Percentiles rank a stretch among this genome's conserved stretches.
These are phyloP conservation scores for Drosophila simulans DNA, from an alignment of 1,140 invertebrate genomes.

Conservation along the genomic window DNA sequence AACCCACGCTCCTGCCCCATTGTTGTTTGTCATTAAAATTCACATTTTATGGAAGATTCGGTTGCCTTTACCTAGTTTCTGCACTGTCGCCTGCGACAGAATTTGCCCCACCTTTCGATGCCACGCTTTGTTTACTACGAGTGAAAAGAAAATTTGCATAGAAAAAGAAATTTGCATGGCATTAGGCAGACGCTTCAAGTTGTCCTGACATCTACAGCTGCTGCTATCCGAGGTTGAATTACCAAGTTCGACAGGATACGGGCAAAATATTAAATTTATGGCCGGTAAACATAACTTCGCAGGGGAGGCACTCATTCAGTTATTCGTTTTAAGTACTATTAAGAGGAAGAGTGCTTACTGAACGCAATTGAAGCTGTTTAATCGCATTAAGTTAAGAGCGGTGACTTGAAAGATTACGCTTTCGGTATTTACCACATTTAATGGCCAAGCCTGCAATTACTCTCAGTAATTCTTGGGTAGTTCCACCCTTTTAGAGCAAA, in stretches of 20 bases:
- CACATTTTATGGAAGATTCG: constrained; percentile 48
- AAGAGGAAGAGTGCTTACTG: neutral
- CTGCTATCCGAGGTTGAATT: constrained; percentile 14
- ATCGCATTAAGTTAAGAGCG: constrained; percentile 20
- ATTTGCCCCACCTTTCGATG: constrained; percentile 34
- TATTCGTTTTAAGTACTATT: neutral
- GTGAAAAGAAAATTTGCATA: constrained; percentile 71
- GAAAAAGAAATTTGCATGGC: constrained; percentile 77
- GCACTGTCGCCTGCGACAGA: constrained; percentile 11
- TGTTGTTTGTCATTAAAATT: constrained; percentile 51
- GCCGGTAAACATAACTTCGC: neutral
- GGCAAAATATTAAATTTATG: constrained; percentile 37
- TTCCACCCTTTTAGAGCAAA: neutral
- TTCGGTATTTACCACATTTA: constrained; percentile 2
- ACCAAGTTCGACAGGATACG: constrained; percentile 6
- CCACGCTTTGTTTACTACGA: constrained; percentile 64
- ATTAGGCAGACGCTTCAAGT: constrained; percentile 69
- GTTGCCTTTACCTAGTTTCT: constrained; percentile 54
- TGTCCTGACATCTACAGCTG: constrained; percentile 39
- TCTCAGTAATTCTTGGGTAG: neutral
- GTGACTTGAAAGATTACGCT: constrained; percentile 15
- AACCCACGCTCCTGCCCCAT: neutral
- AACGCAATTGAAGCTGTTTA: constrained; percentile 18
- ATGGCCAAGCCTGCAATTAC: constrained; percentile 11
- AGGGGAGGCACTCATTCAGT: neutral